Conservation (phyloP, 2,888 invertebrate genomes). For the Rambutsinella grinnellia region DNA sequence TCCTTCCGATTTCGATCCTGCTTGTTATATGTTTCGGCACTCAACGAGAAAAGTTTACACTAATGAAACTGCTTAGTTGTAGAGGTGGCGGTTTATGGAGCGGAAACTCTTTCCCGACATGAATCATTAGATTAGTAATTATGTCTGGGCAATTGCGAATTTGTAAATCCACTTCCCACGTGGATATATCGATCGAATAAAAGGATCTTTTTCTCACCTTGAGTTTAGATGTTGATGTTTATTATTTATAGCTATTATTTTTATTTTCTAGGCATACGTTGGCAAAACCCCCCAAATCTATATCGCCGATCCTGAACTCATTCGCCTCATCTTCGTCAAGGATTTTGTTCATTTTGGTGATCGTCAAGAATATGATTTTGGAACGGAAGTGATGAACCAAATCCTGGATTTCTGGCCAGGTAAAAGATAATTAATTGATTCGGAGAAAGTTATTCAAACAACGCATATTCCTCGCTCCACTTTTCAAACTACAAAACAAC, state of each 20-base stretch:
- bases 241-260: too few relatives aligned
- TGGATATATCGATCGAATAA: too few relatives aligned
- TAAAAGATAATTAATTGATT: constrained; percentile 9
- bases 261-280: constrained; percentile 58
- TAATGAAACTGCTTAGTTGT: not conserved
- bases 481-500: too few relatives aligned
- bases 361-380: constrained; percentile 51
- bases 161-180: too few relatives aligned
- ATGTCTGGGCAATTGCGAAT: not conserved
- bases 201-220: too few relatives aligned
- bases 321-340: constrained; percentile 62
- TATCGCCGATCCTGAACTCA: constrained; percentile 61
- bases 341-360: constrained; percentile 59
- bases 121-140: not conserved
- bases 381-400: constrained; percentile 57
- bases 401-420: constrained; percentile 63
- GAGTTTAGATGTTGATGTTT: too few relatives aligned
- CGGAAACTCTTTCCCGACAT: not conserved
- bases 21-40: not conserved
- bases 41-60: not conserved
- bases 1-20: not conserved
- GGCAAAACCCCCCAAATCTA: constrained; percentile 62
- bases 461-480: too few relatives aligned
- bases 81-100: not conserved
- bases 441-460: not conserved